Percentiles rank a stretch among this genome's conserved stretches.
Evolutionary conservation across 2,113 vertebrate species (phyloP).

Genomic region (Notothenia coriiceps): DNA sequence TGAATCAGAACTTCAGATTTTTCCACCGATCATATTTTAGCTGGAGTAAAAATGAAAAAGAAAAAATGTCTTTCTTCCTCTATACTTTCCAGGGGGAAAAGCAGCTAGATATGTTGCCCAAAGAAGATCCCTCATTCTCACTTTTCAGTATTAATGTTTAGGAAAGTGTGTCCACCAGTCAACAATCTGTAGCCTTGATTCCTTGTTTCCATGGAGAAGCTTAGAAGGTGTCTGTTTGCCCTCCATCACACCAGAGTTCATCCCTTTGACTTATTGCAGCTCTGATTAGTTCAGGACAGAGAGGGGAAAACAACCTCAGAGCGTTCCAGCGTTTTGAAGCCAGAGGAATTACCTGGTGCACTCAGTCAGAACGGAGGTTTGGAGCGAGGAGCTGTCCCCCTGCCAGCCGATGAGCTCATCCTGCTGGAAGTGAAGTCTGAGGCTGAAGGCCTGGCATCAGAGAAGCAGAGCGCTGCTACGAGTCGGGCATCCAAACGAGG

Average conservation of each 20-base stretch:
- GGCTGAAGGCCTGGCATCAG: conserved; percentile 40
- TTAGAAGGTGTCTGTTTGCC: conserved; percentile 10
- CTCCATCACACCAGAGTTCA: conserved; percentile 39
- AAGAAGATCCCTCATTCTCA: conserved; percentile 9
- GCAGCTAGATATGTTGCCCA: not conserved
- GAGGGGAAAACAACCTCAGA: conserved; percentile 58
- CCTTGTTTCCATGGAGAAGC: conserved; percentile 23
- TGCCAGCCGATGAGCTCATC: conserved; percentile 72
- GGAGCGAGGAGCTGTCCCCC: conserved; percentile 54
- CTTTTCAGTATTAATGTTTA: conserved; percentile 18
- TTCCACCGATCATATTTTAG: conserved; percentile 44
- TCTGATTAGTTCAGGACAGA: conserved; percentile 57
- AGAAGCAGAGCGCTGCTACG: conserved; percentile 45
- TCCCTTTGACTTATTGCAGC: conserved; percentile 64
- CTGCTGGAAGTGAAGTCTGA: conserved; percentile 48
- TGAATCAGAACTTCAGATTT: conserved; percentile 32
- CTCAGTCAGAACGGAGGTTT: conserved; percentile 73
- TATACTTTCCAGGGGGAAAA: conserved; percentile 17
- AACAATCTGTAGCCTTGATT: conserved; percentile 39
- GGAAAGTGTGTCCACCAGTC: conserved; percentile 18
- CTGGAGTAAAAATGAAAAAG: conserved; percentile 26
- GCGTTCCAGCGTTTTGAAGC: conserved; percentile 55
- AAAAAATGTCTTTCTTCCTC: conserved; percentile 10
- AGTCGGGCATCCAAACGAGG: conserved; percentile 49
- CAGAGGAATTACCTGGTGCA: conserved; percentile 75